Evolutionary conservation across 2,797 vertebrate genomes (phyloP).

Genomic region (Amblyopsis hoosieri): DNA sequence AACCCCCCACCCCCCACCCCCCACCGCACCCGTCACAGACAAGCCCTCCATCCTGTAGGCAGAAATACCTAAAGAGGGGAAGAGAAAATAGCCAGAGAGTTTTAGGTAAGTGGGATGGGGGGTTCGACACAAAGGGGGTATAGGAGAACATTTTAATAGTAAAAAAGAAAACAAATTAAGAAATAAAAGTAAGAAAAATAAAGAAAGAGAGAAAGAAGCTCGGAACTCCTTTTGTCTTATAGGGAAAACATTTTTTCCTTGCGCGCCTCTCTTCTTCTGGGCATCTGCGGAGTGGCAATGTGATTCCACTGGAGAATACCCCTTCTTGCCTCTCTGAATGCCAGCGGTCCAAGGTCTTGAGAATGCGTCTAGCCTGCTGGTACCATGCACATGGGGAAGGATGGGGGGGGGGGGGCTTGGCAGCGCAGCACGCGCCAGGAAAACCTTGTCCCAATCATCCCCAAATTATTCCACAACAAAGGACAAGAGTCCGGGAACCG

Average conservation of each 20-base stretch:
- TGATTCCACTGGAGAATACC: slow-evolving; percentile 40
- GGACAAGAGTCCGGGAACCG: slow-evolving; percentile 59
- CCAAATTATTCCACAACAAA: slow-evolving; percentile 77
- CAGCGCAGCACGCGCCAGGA: slow-evolving; percentile 46
- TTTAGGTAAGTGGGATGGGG: no score
- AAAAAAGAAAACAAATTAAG: neutral
- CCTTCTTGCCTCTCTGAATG: slow-evolving; percentile 24
- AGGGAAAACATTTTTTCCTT: slow-evolving; percentile 20
- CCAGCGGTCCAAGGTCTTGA: slow-evolving; percentile 40
- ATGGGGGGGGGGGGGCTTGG: slow-evolving; percentile 27
- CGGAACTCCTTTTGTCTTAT: slow-evolving; percentile 6
- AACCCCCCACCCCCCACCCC: slow-evolving; percentile 4
- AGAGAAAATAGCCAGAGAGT: slow-evolving; percentile 4
- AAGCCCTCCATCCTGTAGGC: slow-evolving; percentile 24
- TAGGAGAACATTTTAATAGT: neutral
- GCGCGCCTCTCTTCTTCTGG: slow-evolving; percentile 24
- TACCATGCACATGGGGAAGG: slow-evolving; percentile 2
- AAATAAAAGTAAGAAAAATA: slow-evolving; percentile 11
- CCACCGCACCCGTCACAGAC: slow-evolving; percentile 13
- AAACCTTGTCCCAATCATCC: slow-evolving; percentile 65
- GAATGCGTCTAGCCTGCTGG: slow-evolving; percentile 62
- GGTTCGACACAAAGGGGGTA: neutral
- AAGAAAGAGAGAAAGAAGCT: slow-evolving; percentile 1
- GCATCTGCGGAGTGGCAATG: slow-evolving; percentile 34
- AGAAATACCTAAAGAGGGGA: slow-evolving; percentile 15